phyloP scores from a whole-genome alignment of 1,140 invertebrate species.

The Pseudomyrmex concolor region DNA sequence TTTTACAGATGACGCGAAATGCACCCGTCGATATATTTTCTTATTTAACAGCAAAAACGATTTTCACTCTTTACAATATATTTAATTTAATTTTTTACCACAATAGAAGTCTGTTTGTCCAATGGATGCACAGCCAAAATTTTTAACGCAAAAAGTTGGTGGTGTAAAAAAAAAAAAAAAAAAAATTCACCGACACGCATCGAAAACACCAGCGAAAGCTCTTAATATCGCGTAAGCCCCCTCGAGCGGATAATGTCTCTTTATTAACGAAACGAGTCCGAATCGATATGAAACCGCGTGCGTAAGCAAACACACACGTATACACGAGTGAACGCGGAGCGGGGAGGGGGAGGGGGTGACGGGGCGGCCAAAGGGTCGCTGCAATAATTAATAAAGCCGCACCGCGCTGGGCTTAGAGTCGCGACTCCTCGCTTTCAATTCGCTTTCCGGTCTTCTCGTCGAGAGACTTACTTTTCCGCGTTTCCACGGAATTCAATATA shows the following conservation, averaged over 20 bases:
- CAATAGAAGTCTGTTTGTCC: too few species aligned
- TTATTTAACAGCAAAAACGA: neutral
- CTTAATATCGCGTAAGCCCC: constrained; percentile 10
- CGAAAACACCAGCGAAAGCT: constrained; percentile 3
- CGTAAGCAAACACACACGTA: constrained; percentile 15
- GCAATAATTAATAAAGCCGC: constrained; percentile 77
- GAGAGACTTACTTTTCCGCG: constrained; percentile 70
- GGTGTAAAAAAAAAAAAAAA: neutral
- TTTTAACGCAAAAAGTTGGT: neutral
- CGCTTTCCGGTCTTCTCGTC: constrained; percentile 63
- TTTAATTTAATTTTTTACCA: too few species aligned
- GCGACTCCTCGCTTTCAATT: constrained; percentile 69
- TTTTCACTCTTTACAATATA: neutral
- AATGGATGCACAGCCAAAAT: too few species aligned
- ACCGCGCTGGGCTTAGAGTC: constrained; percentile 48
- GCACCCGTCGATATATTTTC: neutral
- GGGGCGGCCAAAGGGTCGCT: constrained; percentile 57
- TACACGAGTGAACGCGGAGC: neutral
- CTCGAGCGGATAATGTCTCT: constrained; percentile 4
- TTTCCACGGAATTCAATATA: constrained; percentile 81
- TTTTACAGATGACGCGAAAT: neutral
- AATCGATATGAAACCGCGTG: constrained; percentile 60
- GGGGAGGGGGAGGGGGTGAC: neutral
- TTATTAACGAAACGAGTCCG: constrained; percentile 48
- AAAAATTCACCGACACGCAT: neutral